These are phyloP conservation scores for Zosterops pallidus DNA, from an alignment of 2,113 vertebrate genomes.

Conservation along the genomic window DNA sequence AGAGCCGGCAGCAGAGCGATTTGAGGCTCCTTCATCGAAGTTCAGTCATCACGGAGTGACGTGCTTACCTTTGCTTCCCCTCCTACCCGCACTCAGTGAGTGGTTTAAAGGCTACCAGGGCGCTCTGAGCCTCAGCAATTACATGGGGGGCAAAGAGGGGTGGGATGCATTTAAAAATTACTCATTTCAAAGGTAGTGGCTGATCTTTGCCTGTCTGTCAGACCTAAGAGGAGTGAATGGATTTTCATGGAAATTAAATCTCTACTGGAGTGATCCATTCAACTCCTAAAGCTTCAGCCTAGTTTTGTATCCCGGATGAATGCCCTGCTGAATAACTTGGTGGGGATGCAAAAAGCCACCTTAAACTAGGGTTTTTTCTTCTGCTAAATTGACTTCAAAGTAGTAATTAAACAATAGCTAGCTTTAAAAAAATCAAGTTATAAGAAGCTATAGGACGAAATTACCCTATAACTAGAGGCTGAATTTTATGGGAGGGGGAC, in stretches of 20 bases:
- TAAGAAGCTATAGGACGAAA: no score
- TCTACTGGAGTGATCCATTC: conserved; percentile 56
- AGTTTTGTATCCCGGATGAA: conserved; percentile 63
- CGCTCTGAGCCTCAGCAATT: no score
- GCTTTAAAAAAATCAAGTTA: background rate
- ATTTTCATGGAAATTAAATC: conserved; percentile 67
- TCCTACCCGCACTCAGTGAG: no score
- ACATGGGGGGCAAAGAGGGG: no score
- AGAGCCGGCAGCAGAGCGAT: no score
- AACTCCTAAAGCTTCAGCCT: conserved; percentile 37
- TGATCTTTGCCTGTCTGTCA: conserved; percentile 30
- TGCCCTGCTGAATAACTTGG: conserved; percentile 59
- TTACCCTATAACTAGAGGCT: no score
- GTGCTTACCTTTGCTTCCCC: no score
- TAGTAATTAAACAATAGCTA: conserved; percentile 58
- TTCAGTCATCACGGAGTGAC: no score
- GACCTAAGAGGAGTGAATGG: conserved; percentile 39
- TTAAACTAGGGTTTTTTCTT: conserved; percentile 43
- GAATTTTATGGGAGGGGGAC: no score
- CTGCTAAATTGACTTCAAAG: conserved; percentile 64
- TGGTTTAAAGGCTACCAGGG: no score
- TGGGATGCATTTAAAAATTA: background rate
- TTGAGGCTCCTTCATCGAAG: no score
- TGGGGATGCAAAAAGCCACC: conserved; percentile 64
- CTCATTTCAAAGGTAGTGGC: conserved; percentile 48